Percentiles rank a stretch among this genome's conserved stretches.
phyloP scores from a whole-genome alignment of 2,797 vertebrate species.

The Peromyscus aztecus region DNA sequence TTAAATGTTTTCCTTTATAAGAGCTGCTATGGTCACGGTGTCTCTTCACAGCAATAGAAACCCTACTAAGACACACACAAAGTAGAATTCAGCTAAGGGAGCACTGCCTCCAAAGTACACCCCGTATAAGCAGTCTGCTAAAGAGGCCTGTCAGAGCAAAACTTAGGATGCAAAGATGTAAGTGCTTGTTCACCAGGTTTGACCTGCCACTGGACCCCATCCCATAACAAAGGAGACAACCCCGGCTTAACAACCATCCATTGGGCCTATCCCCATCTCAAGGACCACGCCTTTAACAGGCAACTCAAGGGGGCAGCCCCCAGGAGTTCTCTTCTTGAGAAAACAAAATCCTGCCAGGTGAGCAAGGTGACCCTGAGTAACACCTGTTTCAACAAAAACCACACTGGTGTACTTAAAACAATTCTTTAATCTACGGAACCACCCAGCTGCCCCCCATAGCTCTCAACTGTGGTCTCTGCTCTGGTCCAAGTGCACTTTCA shows the following conservation, averaged over 20 bases:
- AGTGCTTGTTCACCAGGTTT: not conserved
- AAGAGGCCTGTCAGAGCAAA: not conserved
- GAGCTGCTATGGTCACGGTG: not conserved
- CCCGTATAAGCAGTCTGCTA: not conserved
- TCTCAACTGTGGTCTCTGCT: too few species aligned
- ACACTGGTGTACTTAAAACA: not conserved
- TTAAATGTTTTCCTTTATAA: too few species aligned
- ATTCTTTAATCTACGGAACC: not conserved
- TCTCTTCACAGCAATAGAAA: not conserved
- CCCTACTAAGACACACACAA: not conserved
- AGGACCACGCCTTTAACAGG: not conserved
- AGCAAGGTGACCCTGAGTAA: not conserved
- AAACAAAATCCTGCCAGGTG: not conserved
- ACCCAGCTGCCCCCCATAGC: not conserved
- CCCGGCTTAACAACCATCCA: not conserved
- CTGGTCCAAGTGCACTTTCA: not conserved
- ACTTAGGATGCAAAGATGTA: not conserved
- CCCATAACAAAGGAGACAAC: not conserved
- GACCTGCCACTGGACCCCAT: not conserved
- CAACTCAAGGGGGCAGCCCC: not conserved
- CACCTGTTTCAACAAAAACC: not conserved
- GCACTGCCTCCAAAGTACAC: not conserved
- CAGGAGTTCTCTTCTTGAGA: not conserved
- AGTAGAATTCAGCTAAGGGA: not conserved
- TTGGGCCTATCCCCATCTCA: not conserved